Evolutionary conservation across 2,113 vertebrate species (phyloP), one percentile per base, ranked within the genome.

Genomic region (Okapia johnstoni): DNA sequence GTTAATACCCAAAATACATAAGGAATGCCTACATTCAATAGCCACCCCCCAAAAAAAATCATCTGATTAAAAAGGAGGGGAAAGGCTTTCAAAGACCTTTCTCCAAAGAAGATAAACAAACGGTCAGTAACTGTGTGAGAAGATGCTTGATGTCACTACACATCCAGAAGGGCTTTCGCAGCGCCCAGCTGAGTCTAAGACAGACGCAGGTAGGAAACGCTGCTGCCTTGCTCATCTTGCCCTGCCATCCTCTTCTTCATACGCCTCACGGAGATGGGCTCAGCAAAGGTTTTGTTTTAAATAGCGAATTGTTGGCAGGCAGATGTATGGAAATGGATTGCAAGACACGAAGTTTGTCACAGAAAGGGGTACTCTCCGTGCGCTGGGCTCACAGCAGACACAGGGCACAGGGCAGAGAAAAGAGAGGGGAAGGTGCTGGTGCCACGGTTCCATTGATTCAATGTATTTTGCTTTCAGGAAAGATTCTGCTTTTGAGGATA

Each of bases 381-480:
- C 1, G 1, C 6, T 6, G 7, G 7, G 30, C 19, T 77, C 17
- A 3, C 15, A 8, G 48, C 33, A 40, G 2, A 13, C 50, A 46
- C 16, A 83, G 26, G 17, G 26, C 25, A 23, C 7, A 3, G 1
- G 26, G 40, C 7, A 4, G 55, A 16, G 0, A 21, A 33, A 15
- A 19, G 12, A 3, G 23, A 15, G 8, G 8, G 15, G 19, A 28
- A 23, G 19, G 5, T 57, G 9, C 15, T 40, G 50, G 36, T 36
- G 16, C 2, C 15, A 15, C 6, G 6, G 13, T 46, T 54, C 36
- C 3, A 3, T 28, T 97, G 52, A 98, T 23, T 15, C 57, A 61
- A 2, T 30, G 0, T 60, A 0, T 93, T 96, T 96, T 92, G 21
- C 48, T 97, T 97, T 90, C 57, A 98, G 98, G 87, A 30, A 48